Base-by-base conservation (phyloP, 2,113 vertebrate genomes). In the Rhynchopsitta pachyrhyncha region DNA sequence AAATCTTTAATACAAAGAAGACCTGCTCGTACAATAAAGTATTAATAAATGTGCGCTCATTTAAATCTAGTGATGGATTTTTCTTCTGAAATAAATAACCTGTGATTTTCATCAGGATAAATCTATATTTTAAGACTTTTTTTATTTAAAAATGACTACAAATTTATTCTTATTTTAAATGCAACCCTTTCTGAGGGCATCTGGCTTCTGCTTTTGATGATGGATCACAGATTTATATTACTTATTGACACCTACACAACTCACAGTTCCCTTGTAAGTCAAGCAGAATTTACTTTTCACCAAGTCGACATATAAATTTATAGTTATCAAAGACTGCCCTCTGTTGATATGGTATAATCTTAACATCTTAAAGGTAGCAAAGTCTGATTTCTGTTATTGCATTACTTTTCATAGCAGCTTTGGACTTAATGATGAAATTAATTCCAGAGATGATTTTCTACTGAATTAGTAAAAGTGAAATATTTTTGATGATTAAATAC, bases 281-380 rank as follows among this genome's bases (percentile, higher is more conserved):
- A 79, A 70, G 17, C 27, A 57, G 33, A 76, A 39, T 77, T 69
- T 70, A 59, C 42, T 76, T 12, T 33, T 68, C 42, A 76, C 23
- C 15, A 79, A 47, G 14, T 29, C 24, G 62, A 7, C 7, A 3
- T 85, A 46, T 10, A 55, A 74, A 39, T 82, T 25, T 67, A 42
- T 59, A 53, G 75, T 82, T 95, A 94, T 93, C 70, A 67, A 91
- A 95, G 87, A 63, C 94, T 94, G 96, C 95, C 95, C 93, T 95
- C 96, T 97, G 78, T 95, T 95, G 96, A 94, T 91, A 69, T 7
- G 4, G 6, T 23, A 12, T 82, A 76, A 71, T 89, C 62, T 70
- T 88, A 78, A 68, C 70, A 78, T 81, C 55, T 44, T 47, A 67
- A 62, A 1, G 6, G 39, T 27, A 62, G 7, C 0, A 0, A 67